These are phyloP conservation scores for Oriolus oriolus DNA, from an alignment of 2,113 vertebrate genomes.

Conservation along the genomic window DNA sequence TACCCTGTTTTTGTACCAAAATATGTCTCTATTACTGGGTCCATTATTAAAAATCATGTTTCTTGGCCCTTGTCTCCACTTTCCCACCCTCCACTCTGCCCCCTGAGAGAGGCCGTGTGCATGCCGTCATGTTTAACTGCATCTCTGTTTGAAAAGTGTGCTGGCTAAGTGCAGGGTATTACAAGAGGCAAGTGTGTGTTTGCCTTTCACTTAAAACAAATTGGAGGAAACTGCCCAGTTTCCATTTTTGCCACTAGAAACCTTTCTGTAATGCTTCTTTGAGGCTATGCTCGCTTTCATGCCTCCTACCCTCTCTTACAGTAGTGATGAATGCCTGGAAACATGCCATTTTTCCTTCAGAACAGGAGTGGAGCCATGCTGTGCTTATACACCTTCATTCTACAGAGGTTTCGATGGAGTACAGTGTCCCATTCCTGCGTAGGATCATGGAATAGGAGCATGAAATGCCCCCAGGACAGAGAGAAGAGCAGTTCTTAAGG, in stretches of 20 bases:
- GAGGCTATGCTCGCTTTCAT: not conserved
- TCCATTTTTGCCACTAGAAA: not conserved
- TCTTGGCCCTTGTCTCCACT: not conserved
- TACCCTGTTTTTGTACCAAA: not conserved
- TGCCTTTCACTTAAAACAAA: not conserved
- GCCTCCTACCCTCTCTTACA: not conserved
- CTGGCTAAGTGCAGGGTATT: not conserved
- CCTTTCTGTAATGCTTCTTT: not conserved
- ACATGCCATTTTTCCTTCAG: not conserved
- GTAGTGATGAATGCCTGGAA: not conserved
- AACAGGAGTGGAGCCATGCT: not conserved
- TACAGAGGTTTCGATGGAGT: not conserved
- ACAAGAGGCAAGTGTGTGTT: not conserved
- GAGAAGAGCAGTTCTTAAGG: not conserved
- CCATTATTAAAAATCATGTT: not conserved
- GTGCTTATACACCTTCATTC: not conserved
- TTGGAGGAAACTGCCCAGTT: not conserved
- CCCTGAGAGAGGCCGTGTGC: not conserved
- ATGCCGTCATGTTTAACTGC: not conserved
- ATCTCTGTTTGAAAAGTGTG: not conserved
- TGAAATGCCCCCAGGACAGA: not conserved
- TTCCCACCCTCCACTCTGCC: not conserved
- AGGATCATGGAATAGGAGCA: not conserved
- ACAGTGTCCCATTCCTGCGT: not conserved
- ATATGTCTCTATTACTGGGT: not conserved